Conservation (phyloP, 1,140 invertebrate genomes). For the Chironomus tepperi region DNA sequence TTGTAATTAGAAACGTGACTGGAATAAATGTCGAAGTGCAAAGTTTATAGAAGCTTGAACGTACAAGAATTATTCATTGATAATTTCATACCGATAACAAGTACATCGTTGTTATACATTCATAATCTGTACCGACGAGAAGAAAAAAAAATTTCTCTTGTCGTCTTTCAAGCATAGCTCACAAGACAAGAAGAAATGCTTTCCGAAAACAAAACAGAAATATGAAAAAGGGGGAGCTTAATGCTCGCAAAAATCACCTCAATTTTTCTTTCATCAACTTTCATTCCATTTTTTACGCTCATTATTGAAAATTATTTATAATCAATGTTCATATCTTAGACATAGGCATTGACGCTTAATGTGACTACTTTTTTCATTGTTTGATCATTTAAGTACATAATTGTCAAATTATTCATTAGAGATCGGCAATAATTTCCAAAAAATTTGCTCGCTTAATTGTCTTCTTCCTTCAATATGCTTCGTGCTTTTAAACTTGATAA, state of each 20-base stretch:
- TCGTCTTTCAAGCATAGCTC: background rate
- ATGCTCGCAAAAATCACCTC: background rate
- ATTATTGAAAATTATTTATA: too few relatives aligned
- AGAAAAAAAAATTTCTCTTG: background rate
- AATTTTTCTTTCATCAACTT: background rate
- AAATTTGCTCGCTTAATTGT: background rate
- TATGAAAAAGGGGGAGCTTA: background rate
- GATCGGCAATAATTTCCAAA: background rate
- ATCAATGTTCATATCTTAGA: too few relatives aligned
- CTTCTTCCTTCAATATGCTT: background rate
- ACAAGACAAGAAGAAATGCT: background rate
- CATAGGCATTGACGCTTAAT: too few relatives aligned
- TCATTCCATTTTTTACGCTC: too few relatives aligned
- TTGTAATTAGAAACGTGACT: slow-evolving; percentile 24
- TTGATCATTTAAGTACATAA: background rate
- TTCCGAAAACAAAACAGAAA: background rate
- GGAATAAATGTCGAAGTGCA: slow-evolving; percentile 3
- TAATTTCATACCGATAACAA: slow-evolving; percentile 17
- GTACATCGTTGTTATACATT: slow-evolving; percentile 16
- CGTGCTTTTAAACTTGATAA: too few relatives aligned
- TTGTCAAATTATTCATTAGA: background rate
- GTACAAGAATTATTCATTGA: slow-evolving; percentile 9
- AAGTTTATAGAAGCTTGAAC: background rate
- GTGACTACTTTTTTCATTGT: too few relatives aligned
- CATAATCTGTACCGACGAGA: background rate